phyloP scores from a whole-genome alignment of 1,140 invertebrate genomes.

The Drosophila saltans region DNA sequence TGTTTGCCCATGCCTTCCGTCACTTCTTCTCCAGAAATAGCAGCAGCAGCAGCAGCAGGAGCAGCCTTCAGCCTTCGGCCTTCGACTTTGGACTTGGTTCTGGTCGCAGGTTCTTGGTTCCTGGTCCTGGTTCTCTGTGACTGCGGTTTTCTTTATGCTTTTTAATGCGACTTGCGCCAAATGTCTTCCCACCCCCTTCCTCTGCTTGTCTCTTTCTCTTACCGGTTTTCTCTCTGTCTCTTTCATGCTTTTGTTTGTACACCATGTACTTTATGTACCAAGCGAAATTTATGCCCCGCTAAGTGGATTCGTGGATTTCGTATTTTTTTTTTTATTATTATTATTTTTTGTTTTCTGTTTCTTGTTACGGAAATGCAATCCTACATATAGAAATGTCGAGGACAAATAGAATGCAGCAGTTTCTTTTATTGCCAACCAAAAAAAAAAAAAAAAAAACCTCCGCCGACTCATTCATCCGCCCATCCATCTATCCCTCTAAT shows the following conservation, averaged over 20 bases:
- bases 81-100: slow-evolving; percentile 52
- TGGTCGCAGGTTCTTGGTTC: slow-evolving; percentile 40
- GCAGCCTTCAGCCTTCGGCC: slow-evolving; percentile 38
- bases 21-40: background rate
- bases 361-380: slow-evolving; percentile 70
- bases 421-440: background rate
- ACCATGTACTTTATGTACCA: slow-evolving; percentile 72
- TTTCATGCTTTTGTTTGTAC: slow-evolving; percentile 67
- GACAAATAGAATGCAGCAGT: slow-evolving; percentile 14
- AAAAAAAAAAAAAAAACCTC: too few species aligned
- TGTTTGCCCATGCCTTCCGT: slow-evolving; percentile 45
- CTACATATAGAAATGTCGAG: slow-evolving; percentile 56
- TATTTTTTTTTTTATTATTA: slow-evolving; percentile 45
- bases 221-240: background rate
- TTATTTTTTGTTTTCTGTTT: slow-evolving; percentile 46
- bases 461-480: background rate
- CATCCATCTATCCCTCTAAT: slow-evolving; percentile 4
- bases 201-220: background rate
- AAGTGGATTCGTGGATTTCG: slow-evolving; percentile 76
- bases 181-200: slow-evolving; percentile 33
- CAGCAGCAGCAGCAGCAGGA: background rate
- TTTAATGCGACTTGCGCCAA: slow-evolving; percentile 64
- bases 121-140: slow-evolving; percentile 29
- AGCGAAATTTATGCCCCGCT: slow-evolving; percentile 75
- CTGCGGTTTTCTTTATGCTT: slow-evolving; percentile 56